Evolutionary conservation across 1,140 invertebrate species (phyloP).

Genomic region (Harpegnathos saltator): DNA sequence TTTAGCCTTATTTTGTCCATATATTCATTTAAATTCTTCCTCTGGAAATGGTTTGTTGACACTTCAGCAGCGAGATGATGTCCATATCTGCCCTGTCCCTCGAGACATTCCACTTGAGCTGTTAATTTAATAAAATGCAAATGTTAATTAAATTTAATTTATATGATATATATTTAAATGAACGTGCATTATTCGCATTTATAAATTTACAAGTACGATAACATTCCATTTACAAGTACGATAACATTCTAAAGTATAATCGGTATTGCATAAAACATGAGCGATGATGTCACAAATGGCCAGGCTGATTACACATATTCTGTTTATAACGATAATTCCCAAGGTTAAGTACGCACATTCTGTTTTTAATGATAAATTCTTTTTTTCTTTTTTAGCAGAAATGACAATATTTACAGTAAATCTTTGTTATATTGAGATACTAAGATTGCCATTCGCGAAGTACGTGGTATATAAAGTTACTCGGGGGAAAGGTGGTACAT

Average conservation of each 20-base stretch:
- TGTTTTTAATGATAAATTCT: neutral
- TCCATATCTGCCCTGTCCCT: no score
- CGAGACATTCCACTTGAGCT: no score
- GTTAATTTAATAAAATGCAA: no score
- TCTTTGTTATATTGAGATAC: no score
- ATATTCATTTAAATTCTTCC: neutral
- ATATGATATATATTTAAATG: constrained; percentile 10
- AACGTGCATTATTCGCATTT: neutral
- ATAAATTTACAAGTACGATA: neutral
- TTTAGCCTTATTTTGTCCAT: neutral
- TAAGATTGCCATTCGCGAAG: no score
- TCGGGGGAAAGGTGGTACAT: no score
- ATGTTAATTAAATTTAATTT: no score
- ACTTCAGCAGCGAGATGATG: neutral
- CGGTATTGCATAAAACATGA: constrained; percentile 26
- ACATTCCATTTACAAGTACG: no score
- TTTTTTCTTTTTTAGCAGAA: neutral
- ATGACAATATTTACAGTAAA: no score
- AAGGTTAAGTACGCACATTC: neutral
- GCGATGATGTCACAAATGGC: neutral
- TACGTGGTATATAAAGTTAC: no score
- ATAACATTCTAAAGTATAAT: constrained; percentile 10
- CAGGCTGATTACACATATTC: neutral
- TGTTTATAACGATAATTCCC: neutral
- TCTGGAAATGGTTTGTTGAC: neutral